phyloP scores from a whole-genome alignment of 2,888 invertebrate species.

The Acronicta leporina region DNA sequence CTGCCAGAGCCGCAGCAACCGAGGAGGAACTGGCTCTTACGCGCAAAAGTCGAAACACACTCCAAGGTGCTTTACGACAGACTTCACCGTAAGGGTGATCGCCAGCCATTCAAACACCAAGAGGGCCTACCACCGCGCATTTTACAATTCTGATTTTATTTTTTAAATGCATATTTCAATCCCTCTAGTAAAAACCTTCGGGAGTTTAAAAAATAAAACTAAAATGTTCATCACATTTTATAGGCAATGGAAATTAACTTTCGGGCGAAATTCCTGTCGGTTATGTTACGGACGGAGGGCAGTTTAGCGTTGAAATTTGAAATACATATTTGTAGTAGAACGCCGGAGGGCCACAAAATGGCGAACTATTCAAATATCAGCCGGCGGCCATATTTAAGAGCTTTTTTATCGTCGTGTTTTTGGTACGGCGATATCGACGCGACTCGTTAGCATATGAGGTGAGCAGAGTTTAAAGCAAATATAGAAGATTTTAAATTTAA shows the following conservation, averaged over 20 bases:
- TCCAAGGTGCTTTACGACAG: too few relatives aligned
- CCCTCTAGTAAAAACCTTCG: constrained; percentile 15
- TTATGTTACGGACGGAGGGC: constrained; percentile 14
- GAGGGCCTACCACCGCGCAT: too few relatives aligned
- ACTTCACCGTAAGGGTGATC: too few relatives aligned
- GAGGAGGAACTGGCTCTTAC: too few relatives aligned
- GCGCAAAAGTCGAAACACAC: too few relatives aligned
- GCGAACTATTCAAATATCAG: constrained; percentile 74
- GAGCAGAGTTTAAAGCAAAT: neutral
- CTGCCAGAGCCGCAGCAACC: too few relatives aligned
- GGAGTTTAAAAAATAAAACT: constrained; percentile 21
- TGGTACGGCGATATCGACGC: constrained; percentile 18
- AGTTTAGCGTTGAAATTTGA: constrained; percentile 67
- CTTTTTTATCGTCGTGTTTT: constrained; percentile 62
- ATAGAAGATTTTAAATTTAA: neutral
- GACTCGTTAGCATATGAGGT: constrained; percentile 6
- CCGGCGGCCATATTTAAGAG: constrained; percentile 65
- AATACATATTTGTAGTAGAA: constrained; percentile 75
- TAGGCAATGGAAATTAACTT: constrained; percentile 63
- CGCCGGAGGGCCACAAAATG: constrained; percentile 61
- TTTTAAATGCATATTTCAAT: neutral
- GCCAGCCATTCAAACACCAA: too few relatives aligned
- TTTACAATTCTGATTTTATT: too few relatives aligned
- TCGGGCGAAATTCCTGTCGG: constrained; percentile 60
- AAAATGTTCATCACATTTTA: constrained; percentile 67